These are phyloP conservation scores for Rhinolophus ferrumequinum DNA, from an alignment of 2,113 vertebrate species.

Conservation along the genomic window DNA sequence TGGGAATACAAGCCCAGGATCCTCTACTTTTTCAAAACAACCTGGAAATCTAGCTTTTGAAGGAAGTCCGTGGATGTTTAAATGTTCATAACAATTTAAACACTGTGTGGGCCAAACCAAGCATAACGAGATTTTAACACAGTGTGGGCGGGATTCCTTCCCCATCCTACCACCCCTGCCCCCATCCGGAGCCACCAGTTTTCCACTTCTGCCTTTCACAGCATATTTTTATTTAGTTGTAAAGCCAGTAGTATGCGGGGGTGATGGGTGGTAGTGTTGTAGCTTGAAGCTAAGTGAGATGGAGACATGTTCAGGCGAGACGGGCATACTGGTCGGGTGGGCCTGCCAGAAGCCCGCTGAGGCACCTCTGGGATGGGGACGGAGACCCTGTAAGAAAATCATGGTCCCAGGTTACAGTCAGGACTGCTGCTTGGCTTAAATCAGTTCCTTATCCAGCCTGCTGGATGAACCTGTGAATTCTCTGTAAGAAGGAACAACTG, in stretches of 20 bases:
- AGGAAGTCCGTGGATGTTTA: constrained; percentile 35
- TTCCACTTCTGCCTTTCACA: background rate
- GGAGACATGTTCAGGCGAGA: background rate
- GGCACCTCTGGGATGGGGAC: background rate
- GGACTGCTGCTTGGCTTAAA: background rate
- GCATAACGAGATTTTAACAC: background rate
- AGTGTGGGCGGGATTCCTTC: background rate
- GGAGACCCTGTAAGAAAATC: background rate
- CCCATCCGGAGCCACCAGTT: background rate
- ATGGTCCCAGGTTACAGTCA: background rate
- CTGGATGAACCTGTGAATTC: background rate
- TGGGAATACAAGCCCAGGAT: background rate
- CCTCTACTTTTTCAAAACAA: background rate
- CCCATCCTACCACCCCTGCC: background rate
- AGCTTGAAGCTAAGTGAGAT: background rate
- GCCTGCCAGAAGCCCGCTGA: background rate
- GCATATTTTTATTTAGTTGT: background rate
- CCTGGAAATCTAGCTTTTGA: constrained; percentile 28
- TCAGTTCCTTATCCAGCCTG: background rate
- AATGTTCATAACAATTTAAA: constrained; percentile 31
- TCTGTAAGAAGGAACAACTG: background rate
- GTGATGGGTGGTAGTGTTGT: background rate
- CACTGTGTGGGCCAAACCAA: constrained; percentile 24
- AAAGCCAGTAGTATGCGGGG: background rate
- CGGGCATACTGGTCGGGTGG: background rate